Base-by-base conservation (phyloP, 2,113 vertebrate genomes). In the Eleginops maclovinus region DNA sequence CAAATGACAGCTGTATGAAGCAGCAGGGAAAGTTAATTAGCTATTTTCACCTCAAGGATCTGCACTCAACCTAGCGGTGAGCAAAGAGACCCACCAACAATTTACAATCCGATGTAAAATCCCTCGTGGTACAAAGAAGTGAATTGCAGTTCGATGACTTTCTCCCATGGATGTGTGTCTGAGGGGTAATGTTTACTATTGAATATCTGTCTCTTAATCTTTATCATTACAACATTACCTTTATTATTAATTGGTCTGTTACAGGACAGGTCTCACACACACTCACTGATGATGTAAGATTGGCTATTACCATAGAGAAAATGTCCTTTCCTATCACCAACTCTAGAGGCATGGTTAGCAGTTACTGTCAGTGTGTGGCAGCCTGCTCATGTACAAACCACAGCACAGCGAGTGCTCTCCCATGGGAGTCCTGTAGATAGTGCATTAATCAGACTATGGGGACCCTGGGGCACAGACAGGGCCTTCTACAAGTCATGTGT, bases 371-470 rank as follows among this genome's bases (percentile, higher is more conserved):
- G 19, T 79, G 46, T 85, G 79, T 73, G 82, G 17, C 46, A 50
- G 50, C 17, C 46, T 78, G 54, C 64, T 26, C 22, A 44, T 55
- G 59, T 41, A 56, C 69, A 64, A 50, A 56, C 46, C 61, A 75
- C 54, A 83, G 76, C 47, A 19, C 24, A 69, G 62, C 46, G 36
- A 81, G 69, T 65, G 84, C 85, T 81, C 77, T 84, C 87, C 81
- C 77, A 81, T 40, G 87, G 85, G 83, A 84, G 56, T 69, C 86
- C 88, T 79, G 78, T 64, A 72, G 90, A 77, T 87, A 80, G 76
- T 78, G 77, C 80, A 88, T 90, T 91, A 92, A 92, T 93, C 90
- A 90, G 89, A 81, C 87, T 65, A 79, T 44, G 21, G 75, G 83
- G 79, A 82, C 72, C 56, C 31, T 41, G 3, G 3, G 63, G 65